Base-by-base conservation (phyloP, 2,113 vertebrate species). In the zebrafish (Danio rerio) region DNA sequence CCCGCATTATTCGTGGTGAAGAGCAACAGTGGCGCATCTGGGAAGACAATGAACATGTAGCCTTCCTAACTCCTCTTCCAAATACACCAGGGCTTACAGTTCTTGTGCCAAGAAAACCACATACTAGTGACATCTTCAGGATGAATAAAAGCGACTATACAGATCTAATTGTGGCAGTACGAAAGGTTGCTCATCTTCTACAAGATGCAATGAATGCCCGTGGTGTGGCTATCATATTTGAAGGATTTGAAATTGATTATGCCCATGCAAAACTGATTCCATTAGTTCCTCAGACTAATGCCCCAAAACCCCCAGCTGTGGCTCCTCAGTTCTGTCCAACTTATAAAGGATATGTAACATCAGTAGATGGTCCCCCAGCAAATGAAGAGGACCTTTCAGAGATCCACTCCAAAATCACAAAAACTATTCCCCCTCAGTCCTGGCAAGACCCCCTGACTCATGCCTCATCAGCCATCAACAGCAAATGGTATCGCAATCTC, bases 11-110 rank as follows among this genome's bases (percentile, higher is more conserved):
- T 10, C 89, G 89, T 31, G 94, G 94, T 12, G 86, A 93, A 73
- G 91, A 94, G 87, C 74, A 91, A 82, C 94, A 95, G 65, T 95
- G 94, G 94, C 88, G 94, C 68, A 89, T 95, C 9, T 95, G 94
- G 94, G 94, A 95, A 81, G 93, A 95, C 84, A 87, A 61, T 56
- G 79, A 90, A 47, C 91, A 94, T 84, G 92, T 94, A 62, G 93
- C 93, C 1, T 93, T 95, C 72, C 89, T 95, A 5, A 94, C 93
- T 56, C 94, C 94, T 5, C 94, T 92, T 84, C 92, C 93, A 77
- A 94, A 94, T 69, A 89, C 88, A 73, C 93, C 93, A 55, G 93
- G 94, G 15, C 7, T 91, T 31, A 94, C 93, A 8, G 90, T 94
- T 58, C 84, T 95, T 72, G 93, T 93, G 78, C 94, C 94, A 78